Conservation (phyloP, 2,113 vertebrate species). For the Struthio camelus region DNA sequence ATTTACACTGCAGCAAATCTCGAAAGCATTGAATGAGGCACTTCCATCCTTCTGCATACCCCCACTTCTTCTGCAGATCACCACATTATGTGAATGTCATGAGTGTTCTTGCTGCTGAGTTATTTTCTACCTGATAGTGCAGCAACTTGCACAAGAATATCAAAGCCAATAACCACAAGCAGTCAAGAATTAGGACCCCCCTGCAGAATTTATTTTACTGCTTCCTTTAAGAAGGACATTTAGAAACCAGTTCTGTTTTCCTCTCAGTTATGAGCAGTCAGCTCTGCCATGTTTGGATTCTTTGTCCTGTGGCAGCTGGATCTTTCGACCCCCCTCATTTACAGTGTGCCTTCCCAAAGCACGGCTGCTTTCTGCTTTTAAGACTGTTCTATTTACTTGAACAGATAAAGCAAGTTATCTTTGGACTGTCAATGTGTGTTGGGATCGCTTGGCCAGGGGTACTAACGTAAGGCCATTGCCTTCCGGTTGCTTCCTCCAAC, state of each 20-base stretch:
- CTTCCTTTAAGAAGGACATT: background rate
- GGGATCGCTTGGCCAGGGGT: background rate
- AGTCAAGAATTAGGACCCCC: background rate
- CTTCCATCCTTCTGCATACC: background rate
- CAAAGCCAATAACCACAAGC: background rate
- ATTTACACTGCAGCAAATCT: background rate
- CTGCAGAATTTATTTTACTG: background rate
- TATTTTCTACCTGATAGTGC: background rate
- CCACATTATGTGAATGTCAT: fast-evolving
- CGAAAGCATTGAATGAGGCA: background rate
- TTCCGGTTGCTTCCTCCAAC: background rate
- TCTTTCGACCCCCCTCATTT: background rate
- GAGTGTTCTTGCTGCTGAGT: background rate
- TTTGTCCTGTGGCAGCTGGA: background rate
- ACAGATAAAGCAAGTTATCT: background rate
- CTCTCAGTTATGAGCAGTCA: background rate
- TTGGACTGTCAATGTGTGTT: background rate
- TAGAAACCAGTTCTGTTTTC: background rate
- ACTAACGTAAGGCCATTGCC: background rate
- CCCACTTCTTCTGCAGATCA: background rate
- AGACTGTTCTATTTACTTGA: background rate
- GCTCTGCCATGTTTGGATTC: background rate
- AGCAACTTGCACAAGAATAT: background rate
- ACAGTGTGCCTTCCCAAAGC: background rate
- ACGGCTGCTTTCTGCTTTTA: background rate